phyloP scores from a whole-genome alignment of 2,797 vertebrate species.

The Crenichthys baileyi region DNA sequence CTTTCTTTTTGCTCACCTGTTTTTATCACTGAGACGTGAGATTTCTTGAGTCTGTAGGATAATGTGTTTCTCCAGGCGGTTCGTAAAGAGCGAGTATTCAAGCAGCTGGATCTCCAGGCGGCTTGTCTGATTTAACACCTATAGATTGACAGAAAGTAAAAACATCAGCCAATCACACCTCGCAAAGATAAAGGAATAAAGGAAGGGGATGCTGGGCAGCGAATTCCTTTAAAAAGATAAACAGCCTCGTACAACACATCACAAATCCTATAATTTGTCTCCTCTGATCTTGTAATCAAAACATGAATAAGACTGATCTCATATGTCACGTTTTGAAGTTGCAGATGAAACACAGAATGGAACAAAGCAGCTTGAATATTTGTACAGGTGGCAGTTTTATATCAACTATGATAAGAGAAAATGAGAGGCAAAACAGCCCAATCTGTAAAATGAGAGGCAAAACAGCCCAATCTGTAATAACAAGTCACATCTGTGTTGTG shows the following conservation, averaged over 20 bases:
- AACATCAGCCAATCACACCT: conserved; percentile 3
- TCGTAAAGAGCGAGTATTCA: conserved; percentile 84
- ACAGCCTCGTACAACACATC: conserved; percentile 15
- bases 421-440: conserved; percentile 62
- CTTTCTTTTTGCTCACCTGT: conserved; percentile 73
- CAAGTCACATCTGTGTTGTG: conserved; percentile 73
- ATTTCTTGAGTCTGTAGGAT: conserved; percentile 86
- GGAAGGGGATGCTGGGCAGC: background rate
- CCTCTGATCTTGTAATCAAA: conserved; percentile 52
- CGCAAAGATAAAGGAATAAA: conserved; percentile 8
- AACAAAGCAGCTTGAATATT: conserved; percentile 69
- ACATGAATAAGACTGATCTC: conserved; percentile 41
- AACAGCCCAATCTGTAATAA: conserved; percentile 76
- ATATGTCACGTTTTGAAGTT: conserved; percentile 67
- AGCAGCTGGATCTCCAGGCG: conserved; percentile 86
- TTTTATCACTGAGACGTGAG: conserved; percentile 83
- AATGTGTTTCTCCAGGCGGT: conserved; percentile 86
- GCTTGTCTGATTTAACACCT: conserved; percentile 88
- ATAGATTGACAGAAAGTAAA: conserved; percentile 21
- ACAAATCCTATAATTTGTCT: conserved; percentile 29
- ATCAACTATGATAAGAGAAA: conserved; percentile 58
- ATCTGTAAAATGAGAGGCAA: conserved; percentile 72
- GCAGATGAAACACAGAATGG: conserved; percentile 46
- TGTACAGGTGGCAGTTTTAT: conserved; percentile 66
- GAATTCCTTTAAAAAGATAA: conserved; percentile 38